Percentiles rank a stretch among this genome's conserved stretches.
Evolutionary conservation across 2,113 vertebrate species (phyloP).

Genomic region (Erythrocercus mccallii): DNA sequence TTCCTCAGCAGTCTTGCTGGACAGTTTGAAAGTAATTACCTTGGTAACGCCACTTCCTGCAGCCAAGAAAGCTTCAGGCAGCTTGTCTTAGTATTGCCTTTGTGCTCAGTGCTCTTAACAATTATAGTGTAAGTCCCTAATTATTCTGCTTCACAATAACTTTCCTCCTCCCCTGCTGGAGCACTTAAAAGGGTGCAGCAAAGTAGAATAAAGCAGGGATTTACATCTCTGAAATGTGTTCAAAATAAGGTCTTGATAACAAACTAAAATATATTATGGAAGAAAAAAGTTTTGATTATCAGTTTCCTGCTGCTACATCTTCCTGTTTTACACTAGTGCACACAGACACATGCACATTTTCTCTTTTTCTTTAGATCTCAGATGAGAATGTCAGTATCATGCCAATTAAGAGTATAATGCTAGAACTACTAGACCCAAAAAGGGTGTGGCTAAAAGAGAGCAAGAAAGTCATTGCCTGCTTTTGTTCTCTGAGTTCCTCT

Average conservation of each 20-base stretch:
- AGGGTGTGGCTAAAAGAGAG: background rate
- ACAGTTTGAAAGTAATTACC: conserved; percentile 54
- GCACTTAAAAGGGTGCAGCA: background rate
- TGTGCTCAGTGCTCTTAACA: conserved; percentile 25
- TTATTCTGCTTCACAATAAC: conserved; percentile 51
- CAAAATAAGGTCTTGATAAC: background rate
- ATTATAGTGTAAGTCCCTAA: conserved; percentile 2
- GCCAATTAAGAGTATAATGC: background rate
- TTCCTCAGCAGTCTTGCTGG: conserved; percentile 6
- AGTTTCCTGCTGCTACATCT: conserved; percentile 14
- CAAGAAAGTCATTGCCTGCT: background rate
- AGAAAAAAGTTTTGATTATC: conserved; percentile 7
- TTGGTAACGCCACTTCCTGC: conserved; percentile 58
- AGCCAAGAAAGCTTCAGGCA: conserved; percentile 9
- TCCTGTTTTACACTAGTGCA: background rate
- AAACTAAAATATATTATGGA: background rate
- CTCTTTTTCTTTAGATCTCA: background rate
- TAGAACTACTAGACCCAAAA: background rate
- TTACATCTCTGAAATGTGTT: conserved; percentile 9
- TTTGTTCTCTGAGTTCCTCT: background rate
- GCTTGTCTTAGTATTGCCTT: conserved; percentile 41
- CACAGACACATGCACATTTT: background rate
- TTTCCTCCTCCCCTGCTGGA: conserved; percentile 47
- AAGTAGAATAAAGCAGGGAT: conserved; percentile 45
- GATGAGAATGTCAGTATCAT: background rate